These are phyloP conservation scores for Euwallacea fornicatus DNA, from an alignment of 1,140 invertebrate genomes.

Conservation along the genomic window DNA sequence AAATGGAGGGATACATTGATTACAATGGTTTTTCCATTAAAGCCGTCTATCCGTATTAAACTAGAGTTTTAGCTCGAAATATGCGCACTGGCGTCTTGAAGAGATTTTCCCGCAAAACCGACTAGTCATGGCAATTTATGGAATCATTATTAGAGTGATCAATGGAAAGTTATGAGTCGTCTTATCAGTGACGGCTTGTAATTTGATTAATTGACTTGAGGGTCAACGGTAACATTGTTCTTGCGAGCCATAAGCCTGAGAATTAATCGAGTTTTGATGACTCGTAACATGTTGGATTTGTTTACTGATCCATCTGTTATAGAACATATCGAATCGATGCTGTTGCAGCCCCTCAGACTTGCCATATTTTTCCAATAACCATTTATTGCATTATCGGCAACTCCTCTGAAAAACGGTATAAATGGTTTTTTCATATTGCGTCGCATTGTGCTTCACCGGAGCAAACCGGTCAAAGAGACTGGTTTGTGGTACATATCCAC, in stretches of 20 bases:
- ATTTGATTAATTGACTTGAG: slow-evolving; percentile 29
- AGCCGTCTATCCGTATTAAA: too few species aligned
- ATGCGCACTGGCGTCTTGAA: too few species aligned
- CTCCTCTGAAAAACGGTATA: background rate
- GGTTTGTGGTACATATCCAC: too few species aligned
- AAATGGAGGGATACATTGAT: background rate
- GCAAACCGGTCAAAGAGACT: background rate
- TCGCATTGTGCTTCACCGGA: background rate
- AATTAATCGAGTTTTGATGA: slow-evolving; percentile 33
- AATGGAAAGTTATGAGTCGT: slow-evolving; percentile 7
- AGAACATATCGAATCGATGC: slow-evolving; percentile 5
- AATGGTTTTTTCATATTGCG: background rate
- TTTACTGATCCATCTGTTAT: slow-evolving; percentile 29
- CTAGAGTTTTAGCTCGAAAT: too few species aligned
- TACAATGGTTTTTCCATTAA: too few species aligned
- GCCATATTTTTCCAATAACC: too few species aligned
- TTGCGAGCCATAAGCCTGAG: slow-evolving; percentile 19
- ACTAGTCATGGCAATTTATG: background rate
- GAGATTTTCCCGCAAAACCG: background rate
- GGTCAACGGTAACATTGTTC: slow-evolving; percentile 15
- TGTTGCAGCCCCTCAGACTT: slow-evolving; percentile 4
- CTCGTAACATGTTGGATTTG: slow-evolving; percentile 33
- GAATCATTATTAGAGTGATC: slow-evolving; percentile 6
- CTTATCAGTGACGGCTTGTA: slow-evolving; percentile 12
- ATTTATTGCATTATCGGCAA: too few species aligned